A percentile compares a stretch with the other conserved stretches of the same genome.
phyloP scores from a whole-genome alignment of 2,113 vertebrate genomes.

The Microtus pennsylvanicus region DNA sequence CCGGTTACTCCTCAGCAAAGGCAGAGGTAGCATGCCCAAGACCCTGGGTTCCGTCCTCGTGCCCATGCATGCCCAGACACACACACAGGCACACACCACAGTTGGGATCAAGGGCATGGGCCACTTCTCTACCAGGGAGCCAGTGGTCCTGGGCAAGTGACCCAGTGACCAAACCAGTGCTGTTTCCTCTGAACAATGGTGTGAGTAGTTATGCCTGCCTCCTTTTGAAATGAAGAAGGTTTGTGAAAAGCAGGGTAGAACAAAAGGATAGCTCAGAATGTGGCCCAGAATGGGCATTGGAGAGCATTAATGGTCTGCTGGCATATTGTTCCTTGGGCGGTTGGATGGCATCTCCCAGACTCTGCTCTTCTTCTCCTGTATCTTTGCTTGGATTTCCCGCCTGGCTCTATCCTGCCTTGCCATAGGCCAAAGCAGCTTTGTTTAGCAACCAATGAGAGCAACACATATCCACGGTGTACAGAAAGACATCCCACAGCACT shows the following conservation, averaged over 20 bases:
- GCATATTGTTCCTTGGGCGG: no score
- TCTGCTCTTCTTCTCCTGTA: no score
- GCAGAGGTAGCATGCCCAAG: not conserved
- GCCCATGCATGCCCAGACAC: not conserved
- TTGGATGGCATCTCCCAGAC: no score
- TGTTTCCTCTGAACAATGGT: not conserved
- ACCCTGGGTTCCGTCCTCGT: not conserved
- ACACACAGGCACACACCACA: accelerated
- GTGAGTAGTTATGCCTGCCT: not conserved
- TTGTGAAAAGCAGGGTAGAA: not conserved
- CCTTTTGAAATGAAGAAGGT: not conserved
- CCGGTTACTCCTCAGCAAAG: not conserved
- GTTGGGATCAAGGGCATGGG: not conserved
- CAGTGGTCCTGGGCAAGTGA: not conserved
- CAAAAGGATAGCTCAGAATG: not conserved
- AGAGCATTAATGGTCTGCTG: not conserved
- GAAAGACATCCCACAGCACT: no score
- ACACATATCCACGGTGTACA: no score
- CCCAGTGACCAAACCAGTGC: not conserved
- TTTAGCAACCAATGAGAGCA: no score
- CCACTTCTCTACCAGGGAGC: not conserved
- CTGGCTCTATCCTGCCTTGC: no score
- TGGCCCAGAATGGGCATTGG: not conserved
- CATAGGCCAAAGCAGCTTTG: no score
- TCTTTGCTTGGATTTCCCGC: no score